phyloP scores from a whole-genome alignment of 2,797 vertebrate species.

The Pseudochirops corinnae region DNA sequence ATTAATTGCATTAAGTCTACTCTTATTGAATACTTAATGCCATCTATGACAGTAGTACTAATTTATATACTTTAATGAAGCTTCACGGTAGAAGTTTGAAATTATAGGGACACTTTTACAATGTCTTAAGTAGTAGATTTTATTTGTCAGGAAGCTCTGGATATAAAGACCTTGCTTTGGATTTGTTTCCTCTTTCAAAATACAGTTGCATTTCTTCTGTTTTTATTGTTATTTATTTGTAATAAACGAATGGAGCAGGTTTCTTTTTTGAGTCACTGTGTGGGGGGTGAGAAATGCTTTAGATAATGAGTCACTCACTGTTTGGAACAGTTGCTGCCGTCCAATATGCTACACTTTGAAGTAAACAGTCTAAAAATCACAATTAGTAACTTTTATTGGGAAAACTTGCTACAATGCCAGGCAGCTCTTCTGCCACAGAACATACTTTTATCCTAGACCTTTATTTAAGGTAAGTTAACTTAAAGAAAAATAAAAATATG shows the following conservation, averaged over 20 bases:
- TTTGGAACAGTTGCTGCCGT: slow-evolving; percentile 53
- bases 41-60: slow-evolving; percentile 87
- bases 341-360: slow-evolving; percentile 20
- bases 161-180: slow-evolving; percentile 65
- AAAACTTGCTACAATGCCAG: slow-evolving; percentile 6
- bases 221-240: slow-evolving; percentile 12
- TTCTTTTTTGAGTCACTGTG: slow-evolving; percentile 53
- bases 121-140: slow-evolving; percentile 80
- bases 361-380: slow-evolving; percentile 11
- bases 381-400: slow-evolving; percentile 34
- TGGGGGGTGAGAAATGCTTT: slow-evolving; percentile 55
- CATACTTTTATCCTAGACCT: slow-evolving; percentile 28
- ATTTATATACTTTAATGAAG: slow-evolving; percentile 92
- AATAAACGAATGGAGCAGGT: slow-evolving; percentile 56
- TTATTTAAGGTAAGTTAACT: slow-evolving; percentile 36
- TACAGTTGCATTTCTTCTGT: slow-evolving; percentile 55
- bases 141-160: slow-evolving; percentile 72
- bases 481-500: slow-evolving; percentile 45
- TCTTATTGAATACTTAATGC: slow-evolving; percentile 91
- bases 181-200: slow-evolving; percentile 62
- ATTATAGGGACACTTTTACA: slow-evolving; percentile 81
- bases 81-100: slow-evolving; percentile 85
- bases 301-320: slow-evolving; percentile 53
- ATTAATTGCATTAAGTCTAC: slow-evolving; percentile 91
- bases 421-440: slow-evolving; percentile 8